Base-by-base conservation (phyloP, 2,113 vertebrate species). In the Struthidea cinerea region DNA sequence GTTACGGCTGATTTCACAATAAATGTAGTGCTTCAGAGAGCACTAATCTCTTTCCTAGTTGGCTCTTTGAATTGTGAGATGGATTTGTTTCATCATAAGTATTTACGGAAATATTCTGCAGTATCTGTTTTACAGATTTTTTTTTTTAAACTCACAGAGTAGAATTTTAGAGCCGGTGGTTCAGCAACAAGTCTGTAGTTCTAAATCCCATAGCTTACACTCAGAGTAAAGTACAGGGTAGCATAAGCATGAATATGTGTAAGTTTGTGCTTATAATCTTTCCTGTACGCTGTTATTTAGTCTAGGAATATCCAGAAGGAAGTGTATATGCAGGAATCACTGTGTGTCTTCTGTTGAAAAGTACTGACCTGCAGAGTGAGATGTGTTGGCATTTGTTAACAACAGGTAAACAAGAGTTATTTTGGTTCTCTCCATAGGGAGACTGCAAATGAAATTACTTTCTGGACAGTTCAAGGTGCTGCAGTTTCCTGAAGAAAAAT, bases 401-500 rank as follows among this genome's bases (percentile, higher is more conserved):
- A 35, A 13, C 55, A 65, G 14, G n/a, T 64, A 46, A 68, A 42
- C 0, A 3, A 59, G 28, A 28, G 16, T 67, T 63, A 18, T 14
- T 87, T 77, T 86, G n/a, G n/a, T n/a, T n/a, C n/a, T n/a, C n/a
- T n/a, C 80, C 77, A 64, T 44, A 37, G 46, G 33, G 56, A 92
- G 42, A 39, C 69, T 88, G 28, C 92, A 89, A 92, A 84, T 91
- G 49, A 83, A 55, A 73, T 67, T 83, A 46, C 42, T 80, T 96
- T 92, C 77, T 94, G 77, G 65, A 75, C 26, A 80, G 41, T 90
- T 93, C 24, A 84, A 53, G 61, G 47, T 92, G 74, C 76, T 89
- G 24, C 42, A 65, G 37, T 57, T 88, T 90, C 47, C 80, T 91
- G 75, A 95, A 96, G 92, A 88, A 89, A 94, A 92, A 47, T 74